A percentile compares a stretch with the other conserved stretches of the same genome.
phyloP scores from a whole-genome alignment of 2,113 vertebrate genomes.

The Peromyscus maniculatus region DNA sequence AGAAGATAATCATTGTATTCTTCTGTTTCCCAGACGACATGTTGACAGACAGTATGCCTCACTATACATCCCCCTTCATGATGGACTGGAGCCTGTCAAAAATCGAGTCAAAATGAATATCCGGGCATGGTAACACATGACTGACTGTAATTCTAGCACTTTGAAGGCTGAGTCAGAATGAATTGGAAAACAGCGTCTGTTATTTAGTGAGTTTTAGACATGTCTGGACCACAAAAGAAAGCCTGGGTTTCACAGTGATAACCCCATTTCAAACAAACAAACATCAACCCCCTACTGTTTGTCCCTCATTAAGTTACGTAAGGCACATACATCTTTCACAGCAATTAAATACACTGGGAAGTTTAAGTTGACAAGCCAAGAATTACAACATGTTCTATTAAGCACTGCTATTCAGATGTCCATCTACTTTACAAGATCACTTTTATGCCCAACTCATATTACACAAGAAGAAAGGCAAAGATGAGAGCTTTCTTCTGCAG shows the following conservation, averaged over 20 bases:
- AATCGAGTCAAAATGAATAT: neutral
- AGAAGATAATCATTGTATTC: neutral
- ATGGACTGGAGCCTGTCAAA: no score
- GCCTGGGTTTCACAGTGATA: neutral
- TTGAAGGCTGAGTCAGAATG: neutral
- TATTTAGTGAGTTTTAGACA: neutral
- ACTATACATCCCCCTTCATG: accelerated
- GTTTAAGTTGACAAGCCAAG: neutral
- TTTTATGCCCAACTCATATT: neutral
- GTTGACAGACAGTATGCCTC: no score
- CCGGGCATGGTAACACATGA: neutral
- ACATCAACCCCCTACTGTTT: neutral
- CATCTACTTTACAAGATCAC: neutral
- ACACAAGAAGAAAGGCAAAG: neutral
- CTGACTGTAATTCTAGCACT: neutral
- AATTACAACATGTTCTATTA: neutral
- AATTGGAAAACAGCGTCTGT: no score
- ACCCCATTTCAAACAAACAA: neutral
- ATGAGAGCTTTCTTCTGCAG: accelerated
- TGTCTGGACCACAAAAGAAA: neutral
- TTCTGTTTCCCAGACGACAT: neutral
- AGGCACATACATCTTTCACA: neutral
- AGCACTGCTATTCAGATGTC: neutral
- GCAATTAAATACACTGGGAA: neutral
- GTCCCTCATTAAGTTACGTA: neutral